These are phyloP conservation scores for Eulithis prunata DNA, from an alignment of 2,888 invertebrate species.

Conservation along the genomic window DNA sequence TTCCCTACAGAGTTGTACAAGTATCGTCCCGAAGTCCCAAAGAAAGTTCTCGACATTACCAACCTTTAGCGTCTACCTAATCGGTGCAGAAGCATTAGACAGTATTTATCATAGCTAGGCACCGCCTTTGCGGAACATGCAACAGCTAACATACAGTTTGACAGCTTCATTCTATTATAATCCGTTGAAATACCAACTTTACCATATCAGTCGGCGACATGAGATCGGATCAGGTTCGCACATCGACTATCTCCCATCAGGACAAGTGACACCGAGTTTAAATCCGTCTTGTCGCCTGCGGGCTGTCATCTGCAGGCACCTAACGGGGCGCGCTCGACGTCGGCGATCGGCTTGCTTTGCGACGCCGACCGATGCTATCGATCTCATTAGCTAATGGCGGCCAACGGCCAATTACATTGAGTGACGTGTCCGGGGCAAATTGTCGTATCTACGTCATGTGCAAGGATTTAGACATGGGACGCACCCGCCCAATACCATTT, in stretches of 20 bases:
- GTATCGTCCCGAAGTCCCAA: neutral
- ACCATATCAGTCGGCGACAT: slow-evolving; percentile 28
- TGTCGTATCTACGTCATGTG: slow-evolving; percentile 35
- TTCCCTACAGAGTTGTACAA: neutral
- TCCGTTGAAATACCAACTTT: slow-evolving; percentile 31
- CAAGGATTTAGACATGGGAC: slow-evolving; percentile 31
- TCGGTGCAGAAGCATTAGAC: slow-evolving; percentile 26
- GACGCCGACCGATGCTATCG: slow-evolving; percentile 67
- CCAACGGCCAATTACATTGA: slow-evolving; percentile 76
- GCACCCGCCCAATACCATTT: slow-evolving; percentile 46
- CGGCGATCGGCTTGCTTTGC: slow-evolving; percentile 54
- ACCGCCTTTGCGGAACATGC: slow-evolving; percentile 17
- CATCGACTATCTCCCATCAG: slow-evolving; percentile 43
- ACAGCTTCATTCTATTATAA: slow-evolving; percentile 36
- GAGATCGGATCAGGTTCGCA: slow-evolving; percentile 41
- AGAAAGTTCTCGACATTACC: slow-evolving; percentile 18
- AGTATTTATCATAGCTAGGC: slow-evolving; percentile 16
- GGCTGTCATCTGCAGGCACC: slow-evolving; percentile 58
- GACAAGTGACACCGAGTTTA: slow-evolving; percentile 43
- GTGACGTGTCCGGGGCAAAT: slow-evolving; percentile 81
- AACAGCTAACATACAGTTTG: slow-evolving; percentile 14
- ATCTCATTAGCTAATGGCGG: slow-evolving; percentile 68
- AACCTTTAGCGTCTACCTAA: slow-evolving; percentile 23
- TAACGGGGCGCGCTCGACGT: slow-evolving; percentile 54
- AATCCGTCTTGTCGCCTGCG: slow-evolving; percentile 52